Base-by-base conservation (phyloP, 2,113 vertebrate species). In the Laticauda colubrina region DNA sequence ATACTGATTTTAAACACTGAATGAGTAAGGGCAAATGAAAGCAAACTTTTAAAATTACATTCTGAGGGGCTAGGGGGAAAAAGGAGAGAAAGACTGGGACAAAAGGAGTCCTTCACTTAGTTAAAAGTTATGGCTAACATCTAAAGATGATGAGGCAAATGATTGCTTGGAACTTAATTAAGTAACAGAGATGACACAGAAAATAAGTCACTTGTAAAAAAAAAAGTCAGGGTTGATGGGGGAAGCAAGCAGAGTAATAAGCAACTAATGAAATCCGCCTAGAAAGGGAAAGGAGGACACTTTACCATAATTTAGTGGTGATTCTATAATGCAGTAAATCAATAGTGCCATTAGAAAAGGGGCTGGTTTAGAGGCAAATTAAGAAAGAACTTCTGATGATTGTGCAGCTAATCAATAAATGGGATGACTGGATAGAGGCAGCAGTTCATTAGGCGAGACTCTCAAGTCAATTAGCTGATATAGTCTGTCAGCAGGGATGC, bases 401-500 rank as follows among this genome's bases (percentile, higher is more conserved):
- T 23, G 55, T 64, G 88, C 90, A 0, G 53, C 92, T 90, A 93
- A 95, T 91, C 95, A 95, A 96, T 96, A 96, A 96, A 97, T 93
- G 95, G 95, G 96, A 91, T 89, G 94, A 94, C 93, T 91, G 93
- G 91, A 93, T 87, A 92, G 96, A 94, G 0, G 0, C 1, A 39
- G 90, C n/a, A 87, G 88, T 9, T 54, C 89, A 92, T 75, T 39
- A 90, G 90, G 95, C 69, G 91, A 94, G 95, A 94, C 95, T 95
- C 95, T 96, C 81, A 81, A 0, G 93, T 92, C 92, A 96, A 51
- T 87, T 56, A 90, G 75, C 39, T 86, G 91, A 95, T 91, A 85
- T 94, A 95, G 94, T 56, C 81, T 86, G 54, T 56, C 81, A 93
- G 87, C 93, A 85, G 86, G 93, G 56, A 93, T 61, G 75, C 88